Evolutionary conservation across 1,140 invertebrate genomes (phyloP).

Genomic region (Eurytemora carolleeae): DNA sequence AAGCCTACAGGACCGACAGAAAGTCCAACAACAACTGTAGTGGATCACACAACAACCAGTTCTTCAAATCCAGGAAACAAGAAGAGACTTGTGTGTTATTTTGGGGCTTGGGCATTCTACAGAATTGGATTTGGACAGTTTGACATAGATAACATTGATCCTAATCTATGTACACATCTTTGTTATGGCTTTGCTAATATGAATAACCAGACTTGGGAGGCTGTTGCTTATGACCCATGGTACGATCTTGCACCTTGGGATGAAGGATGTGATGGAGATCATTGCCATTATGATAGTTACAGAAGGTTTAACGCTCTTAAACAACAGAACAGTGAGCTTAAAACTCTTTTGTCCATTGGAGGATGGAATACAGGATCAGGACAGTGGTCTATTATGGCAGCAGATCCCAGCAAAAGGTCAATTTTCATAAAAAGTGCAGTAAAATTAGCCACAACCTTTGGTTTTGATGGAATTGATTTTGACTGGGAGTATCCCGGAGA

Average conservation of each 20-base stretch:
- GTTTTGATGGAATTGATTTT: constrained; percentile 58
- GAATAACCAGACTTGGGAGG: constrained; percentile 18
- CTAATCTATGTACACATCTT: constrained; percentile 27
- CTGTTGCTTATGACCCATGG: constrained; percentile 20
- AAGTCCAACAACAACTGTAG: background rate
- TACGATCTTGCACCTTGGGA: constrained; percentile 6
- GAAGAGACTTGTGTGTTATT: constrained; percentile 17
- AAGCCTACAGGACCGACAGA: background rate
- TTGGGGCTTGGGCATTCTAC: constrained; percentile 18
- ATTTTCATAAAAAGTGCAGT: constrained; percentile 42
- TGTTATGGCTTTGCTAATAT: constrained; percentile 28
- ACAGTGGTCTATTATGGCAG: constrained; percentile 18
- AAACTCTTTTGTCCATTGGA: constrained; percentile 17
- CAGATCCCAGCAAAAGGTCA: constrained; percentile 16
- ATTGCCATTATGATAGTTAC: constrained; percentile 8
- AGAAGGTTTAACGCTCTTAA: background rate
- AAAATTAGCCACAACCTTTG: constrained; percentile 30
- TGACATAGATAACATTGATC: constrained; percentile 23
- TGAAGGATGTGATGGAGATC: background rate
- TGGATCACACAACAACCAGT: no score
- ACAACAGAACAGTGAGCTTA: background rate
- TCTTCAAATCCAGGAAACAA: constrained; percentile 1
- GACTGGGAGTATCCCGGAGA: constrained; percentile 45
- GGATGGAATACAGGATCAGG: constrained; percentile 24
- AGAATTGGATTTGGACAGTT: constrained; percentile 15